Evolutionary conservation across 2,888 invertebrate genomes (phyloP), one percentile per base, ranked within the genome.

Genomic region (Trissolcus japonicus): DNA sequence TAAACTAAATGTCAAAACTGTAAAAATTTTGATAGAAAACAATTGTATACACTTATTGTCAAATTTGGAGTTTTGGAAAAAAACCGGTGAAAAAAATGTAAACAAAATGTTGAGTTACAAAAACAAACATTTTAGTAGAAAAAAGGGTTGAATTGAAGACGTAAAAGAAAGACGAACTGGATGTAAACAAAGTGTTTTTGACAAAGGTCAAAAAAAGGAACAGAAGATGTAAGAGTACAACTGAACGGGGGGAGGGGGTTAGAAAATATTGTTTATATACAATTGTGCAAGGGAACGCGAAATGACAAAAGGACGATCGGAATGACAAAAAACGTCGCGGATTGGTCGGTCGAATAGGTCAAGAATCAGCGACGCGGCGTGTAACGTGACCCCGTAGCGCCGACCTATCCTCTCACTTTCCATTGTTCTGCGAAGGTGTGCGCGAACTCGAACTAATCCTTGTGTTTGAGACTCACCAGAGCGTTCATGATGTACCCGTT

Each of bases 331-430:
- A 35, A 25, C 0, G 43, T 25, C 43, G 51, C 55, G 56, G 54
- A 62, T 62, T 29, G 50, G 56, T 56, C 56, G 62, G 62, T 69
- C 63, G 62, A 53, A 75, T 57, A 67, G 61, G 67, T 68, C 62
- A 67, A 61, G 68, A 63, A 69, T 69, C 56, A 69, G 55, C 69
- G 59, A 66, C 56, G 19, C 48, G 66, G 29, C 55, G 68, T 51
- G 53, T 61, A 65, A 63, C 61, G 69, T 67, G 71, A 79, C 76
- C 79, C 71, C 63, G 46, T 16, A 51, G 57, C 56, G 53, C 17
- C 72, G 66, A 79, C 80, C 81, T 82, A 81, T 83, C 86, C 86
- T 86, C 85, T 86, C 86, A 86, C 86, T 86, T 86, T 86, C 80
- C 86, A 86, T 86, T 86, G 86, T 86, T 83, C 83, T 69, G 76